phyloP scores from a whole-genome alignment of 2,888 invertebrate species.

The Gibbula magus region DNA sequence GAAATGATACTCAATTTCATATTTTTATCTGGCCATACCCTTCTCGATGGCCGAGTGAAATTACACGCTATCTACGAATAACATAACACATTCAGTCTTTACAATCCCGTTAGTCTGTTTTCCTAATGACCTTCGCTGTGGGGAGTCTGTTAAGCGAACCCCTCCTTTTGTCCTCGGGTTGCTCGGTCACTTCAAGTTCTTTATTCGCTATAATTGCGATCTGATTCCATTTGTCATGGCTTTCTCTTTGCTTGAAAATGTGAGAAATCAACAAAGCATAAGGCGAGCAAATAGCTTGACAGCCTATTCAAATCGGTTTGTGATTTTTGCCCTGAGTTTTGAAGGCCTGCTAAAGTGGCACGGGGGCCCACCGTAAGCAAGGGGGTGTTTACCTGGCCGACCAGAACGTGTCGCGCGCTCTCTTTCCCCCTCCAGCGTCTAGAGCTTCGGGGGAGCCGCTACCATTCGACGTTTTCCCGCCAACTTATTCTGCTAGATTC shows the following conservation, averaged over 20 bases:
- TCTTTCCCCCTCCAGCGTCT: not conserved
- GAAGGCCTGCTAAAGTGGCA: conserved; percentile 36
- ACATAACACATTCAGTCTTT: conserved; percentile 15
- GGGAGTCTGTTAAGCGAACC: not conserved
- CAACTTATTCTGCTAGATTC: conserved; percentile 12
- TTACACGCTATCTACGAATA: conserved; percentile 17
- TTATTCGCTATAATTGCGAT: conserved; percentile 26
- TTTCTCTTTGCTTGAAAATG: conserved; percentile 24
- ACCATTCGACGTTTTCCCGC: conserved; percentile 21
- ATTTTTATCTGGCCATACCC: conserved; percentile 23
- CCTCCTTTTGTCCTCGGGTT: not conserved
- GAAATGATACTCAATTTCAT: conserved; percentile 27
- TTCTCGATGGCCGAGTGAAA: conserved; percentile 24
- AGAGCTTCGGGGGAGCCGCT: not conserved
- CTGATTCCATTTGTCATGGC: conserved; percentile 31
- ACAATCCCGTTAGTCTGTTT: not conserved
- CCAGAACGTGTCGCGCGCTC: conserved; percentile 36
- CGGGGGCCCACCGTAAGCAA: conserved; percentile 39
- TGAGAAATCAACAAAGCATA: conserved; percentile 33
- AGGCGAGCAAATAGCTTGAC: conserved; percentile 33
- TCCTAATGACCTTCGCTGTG: not conserved
- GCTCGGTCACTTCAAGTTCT: conserved; percentile 7
- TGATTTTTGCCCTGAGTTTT: conserved; percentile 31
- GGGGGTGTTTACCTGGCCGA: conserved; percentile 39
- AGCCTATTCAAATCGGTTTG: conserved; percentile 33